Conservation (phyloP, 2,888 invertebrate genomes). For the Tetropium fuscum region DNA sequence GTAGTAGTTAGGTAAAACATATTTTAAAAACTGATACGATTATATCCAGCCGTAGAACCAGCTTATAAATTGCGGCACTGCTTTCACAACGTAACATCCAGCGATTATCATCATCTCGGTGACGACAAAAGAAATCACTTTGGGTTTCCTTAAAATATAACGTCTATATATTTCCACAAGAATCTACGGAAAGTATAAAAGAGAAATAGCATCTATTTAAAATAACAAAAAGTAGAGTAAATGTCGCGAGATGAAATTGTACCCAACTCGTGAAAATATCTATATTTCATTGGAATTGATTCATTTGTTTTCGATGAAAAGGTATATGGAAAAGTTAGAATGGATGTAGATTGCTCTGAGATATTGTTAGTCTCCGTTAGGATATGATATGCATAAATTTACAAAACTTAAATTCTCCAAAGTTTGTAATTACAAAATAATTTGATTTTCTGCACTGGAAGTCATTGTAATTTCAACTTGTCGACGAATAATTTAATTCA, state of each 20-base stretch:
- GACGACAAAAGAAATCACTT: constrained; percentile 32
- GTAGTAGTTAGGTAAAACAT: background rate
- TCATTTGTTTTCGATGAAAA: constrained; percentile 45
- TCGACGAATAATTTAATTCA: constrained; percentile 47
- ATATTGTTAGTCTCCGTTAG: constrained; percentile 34
- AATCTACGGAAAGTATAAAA: constrained; percentile 25
- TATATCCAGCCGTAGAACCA: no score
- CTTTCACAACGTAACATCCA: background rate
- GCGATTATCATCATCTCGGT: constrained; percentile 4
- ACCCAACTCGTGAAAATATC: constrained; percentile 35
- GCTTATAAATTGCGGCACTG: background rate
- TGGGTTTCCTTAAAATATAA: constrained; percentile 29
- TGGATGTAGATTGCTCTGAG: constrained; percentile 27
- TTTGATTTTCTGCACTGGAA: constrained; percentile 60
- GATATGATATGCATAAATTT: constrained; percentile 42
- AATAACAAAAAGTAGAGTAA: constrained; percentile 39
- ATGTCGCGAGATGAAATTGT: constrained; percentile 31
- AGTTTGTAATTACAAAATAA: constrained; percentile 63
- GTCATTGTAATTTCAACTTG: constrained; percentile 54
- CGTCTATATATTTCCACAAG: constrained; percentile 22
- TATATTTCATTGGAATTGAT: constrained; percentile 43
- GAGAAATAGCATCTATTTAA: constrained; percentile 37
- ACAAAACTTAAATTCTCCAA: constrained; percentile 51
- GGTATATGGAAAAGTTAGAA: constrained; percentile 28
- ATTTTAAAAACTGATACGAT: background rate